Evolutionary conservation across 2,113 vertebrate species (phyloP).

Genomic region (Phyllostomus discolor): DNA sequence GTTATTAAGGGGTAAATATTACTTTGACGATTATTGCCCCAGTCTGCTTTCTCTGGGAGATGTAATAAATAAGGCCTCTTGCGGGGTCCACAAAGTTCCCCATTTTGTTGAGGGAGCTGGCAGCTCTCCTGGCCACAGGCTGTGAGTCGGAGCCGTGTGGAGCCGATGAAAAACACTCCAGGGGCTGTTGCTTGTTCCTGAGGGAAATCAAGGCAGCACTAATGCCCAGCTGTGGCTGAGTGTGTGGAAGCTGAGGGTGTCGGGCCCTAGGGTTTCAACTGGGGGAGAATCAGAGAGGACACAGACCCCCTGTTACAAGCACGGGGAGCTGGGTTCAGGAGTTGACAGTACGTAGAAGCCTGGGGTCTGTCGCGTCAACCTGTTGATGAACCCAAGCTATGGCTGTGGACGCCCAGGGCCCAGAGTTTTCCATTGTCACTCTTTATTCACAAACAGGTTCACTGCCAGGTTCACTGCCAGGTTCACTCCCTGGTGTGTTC

Average conservation of each 20-base stretch:
- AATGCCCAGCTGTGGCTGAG: not conserved
- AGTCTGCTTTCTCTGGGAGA: constrained; percentile 76
- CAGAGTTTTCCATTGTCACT: not conserved
- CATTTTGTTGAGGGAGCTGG: constrained; percentile 71
- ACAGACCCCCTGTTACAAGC: not conserved
- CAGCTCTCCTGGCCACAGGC: constrained; percentile 4
- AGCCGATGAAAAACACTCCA: not conserved
- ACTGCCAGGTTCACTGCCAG: not conserved
- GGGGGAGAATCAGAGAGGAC: not conserved
- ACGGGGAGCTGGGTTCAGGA: not conserved
- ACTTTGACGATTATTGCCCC: constrained; percentile 82
- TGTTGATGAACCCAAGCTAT: not conserved
- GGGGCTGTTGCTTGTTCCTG: constrained; percentile 18
- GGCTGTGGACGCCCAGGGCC: not conserved
- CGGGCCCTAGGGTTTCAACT: not conserved
- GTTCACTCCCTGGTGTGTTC: not conserved
- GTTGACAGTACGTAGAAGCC: not conserved
- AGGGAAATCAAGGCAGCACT: constrained; percentile 26
- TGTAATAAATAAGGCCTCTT: constrained; percentile 75
- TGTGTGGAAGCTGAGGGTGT: not conserved
- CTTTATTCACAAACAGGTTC: not conserved
- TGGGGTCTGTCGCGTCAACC: not conserved
- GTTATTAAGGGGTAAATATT: constrained; percentile 86
- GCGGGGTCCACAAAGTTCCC: constrained; percentile 58
- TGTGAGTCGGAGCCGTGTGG: constrained; percentile 46